Evolutionary conservation across 2,797 vertebrate species (phyloP), one percentile per base, ranked within the genome.

Genomic region (Gadopsis bispinosus): DNA sequence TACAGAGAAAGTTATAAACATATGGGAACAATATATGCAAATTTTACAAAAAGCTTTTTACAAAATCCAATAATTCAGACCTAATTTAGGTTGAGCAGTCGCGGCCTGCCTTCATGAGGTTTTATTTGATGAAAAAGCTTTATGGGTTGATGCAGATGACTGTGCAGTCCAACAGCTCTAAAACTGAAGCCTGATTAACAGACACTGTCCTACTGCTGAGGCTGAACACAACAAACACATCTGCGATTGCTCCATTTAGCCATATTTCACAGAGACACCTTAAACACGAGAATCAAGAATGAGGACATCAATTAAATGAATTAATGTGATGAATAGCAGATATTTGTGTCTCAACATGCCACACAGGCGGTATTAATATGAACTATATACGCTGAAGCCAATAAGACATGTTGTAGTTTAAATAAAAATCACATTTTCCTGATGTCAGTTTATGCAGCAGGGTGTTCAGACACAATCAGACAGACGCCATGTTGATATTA

Each of bases 181-280:
- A 60, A 47, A 20, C 55, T 62, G 60, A 41, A 73, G 64, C 53
- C 22, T n/a, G 54, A 35, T 60, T 45, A 70, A 64, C 20, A 65
- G 33, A 67, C 20, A 20, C 13, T 17, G 6, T 22, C 4, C 26
- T 53, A 4, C 51, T 62, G 37, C 48, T 55, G 29, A 50, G 50
- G 20, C 10, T 69, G 7, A 69, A 79, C 33, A 37, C 13, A 20
- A 31, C 53, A 50, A 66, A 71, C 12, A 12, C 41, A 73, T 11
- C 22, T 62, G 20, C 9, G 7, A 31, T 31, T 1, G 0, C 22
- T 31, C 29, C 48, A 66, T 66, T 14, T 74, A 43, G 41, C 5
- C 48, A 50, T 19, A 66, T 61, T 47, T 66, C 37, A 1, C 51
- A 3, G 16, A 2, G 0, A n/a, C 55, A 67, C n/a, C 7, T 53